Evolutionary conservation across 2,888 invertebrate species (phyloP).

Genomic region (Netelia inedita): DNA sequence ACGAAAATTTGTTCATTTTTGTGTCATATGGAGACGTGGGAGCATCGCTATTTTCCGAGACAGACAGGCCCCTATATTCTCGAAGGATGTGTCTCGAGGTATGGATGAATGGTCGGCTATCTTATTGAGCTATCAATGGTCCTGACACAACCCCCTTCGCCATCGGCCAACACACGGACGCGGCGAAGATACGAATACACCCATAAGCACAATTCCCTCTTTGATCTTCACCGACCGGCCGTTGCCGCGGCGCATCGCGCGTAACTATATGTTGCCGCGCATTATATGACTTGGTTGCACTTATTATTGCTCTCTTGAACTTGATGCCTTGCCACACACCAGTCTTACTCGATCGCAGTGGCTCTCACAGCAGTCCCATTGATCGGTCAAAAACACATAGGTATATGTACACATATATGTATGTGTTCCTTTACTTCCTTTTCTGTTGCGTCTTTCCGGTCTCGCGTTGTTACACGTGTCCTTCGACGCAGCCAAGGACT

Average conservation of each 20-base stretch:
- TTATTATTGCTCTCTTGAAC: constrained; percentile 78
- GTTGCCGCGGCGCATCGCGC: constrained; percentile 74
- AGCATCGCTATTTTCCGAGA: background rate
- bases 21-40: background rate
- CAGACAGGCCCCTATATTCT: constrained; percentile 62
- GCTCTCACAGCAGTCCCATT: constrained; percentile 71
- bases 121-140: constrained; percentile 83
- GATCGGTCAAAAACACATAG: constrained; percentile 21
- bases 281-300: constrained; percentile 81
- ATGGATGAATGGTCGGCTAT: constrained; percentile 78
- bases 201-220: constrained; percentile 70
- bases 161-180: constrained; percentile 75
- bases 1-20: background rate
- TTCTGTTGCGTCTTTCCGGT: constrained; percentile 40
- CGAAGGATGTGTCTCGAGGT: constrained; percentile 72
- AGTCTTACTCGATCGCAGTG: constrained; percentile 77
- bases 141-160: constrained; percentile 78
- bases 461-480: constrained; percentile 19
- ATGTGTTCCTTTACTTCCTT: constrained; percentile 6
- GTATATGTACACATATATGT: background rate
- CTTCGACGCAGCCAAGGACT: constrained; percentile 48
- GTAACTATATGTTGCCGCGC: constrained; percentile 81
- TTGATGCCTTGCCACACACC: constrained; percentile 72
- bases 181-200: constrained; percentile 12
- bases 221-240: constrained; percentile 83